A percentile compares a stretch with the other conserved stretches of the same genome.
Conservation (phyloP, 2,888 invertebrate genomes). For the Drosophila neutralis region DNA sequence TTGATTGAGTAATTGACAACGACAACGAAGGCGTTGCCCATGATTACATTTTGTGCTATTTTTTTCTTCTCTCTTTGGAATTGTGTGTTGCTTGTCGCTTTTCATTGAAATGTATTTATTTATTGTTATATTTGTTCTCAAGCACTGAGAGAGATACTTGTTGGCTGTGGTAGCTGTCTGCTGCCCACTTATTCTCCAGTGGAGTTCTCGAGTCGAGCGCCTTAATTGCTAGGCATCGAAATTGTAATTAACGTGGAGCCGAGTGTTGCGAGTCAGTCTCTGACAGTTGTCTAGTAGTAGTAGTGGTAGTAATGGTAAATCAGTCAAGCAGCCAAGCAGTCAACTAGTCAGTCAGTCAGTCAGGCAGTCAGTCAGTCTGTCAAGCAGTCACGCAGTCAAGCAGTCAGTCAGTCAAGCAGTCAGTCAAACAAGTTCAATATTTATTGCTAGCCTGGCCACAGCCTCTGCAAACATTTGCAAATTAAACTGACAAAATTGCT, state of each 20-base stretch:
- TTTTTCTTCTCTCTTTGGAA: not conserved
- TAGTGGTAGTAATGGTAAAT: not conserved
- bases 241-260: conserved; percentile 55
- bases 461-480: conserved; percentile 37
- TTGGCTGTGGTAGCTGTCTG: conserved; percentile 20
- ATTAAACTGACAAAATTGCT: conserved; percentile 41
- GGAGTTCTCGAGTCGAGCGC: conserved; percentile 36
- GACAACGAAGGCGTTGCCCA: conserved; percentile 45
- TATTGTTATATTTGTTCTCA: conserved; percentile 14
- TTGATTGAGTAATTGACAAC: conserved; percentile 70
- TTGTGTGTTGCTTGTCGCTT: conserved; percentile 13
- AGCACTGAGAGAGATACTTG: conserved; percentile 35
- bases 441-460: conserved; percentile 4
- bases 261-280: not conserved
- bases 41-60: conserved; percentile 46
- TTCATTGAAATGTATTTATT: conserved; percentile 40
- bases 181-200: conserved; percentile 41
- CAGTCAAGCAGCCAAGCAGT: conserved; percentile 7
- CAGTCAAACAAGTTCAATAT: conserved; percentile 1
- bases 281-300: conserved; percentile 4
- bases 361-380: conserved; percentile 9
- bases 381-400: conserved; percentile 1
- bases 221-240: conserved; percentile 60
- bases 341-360: conserved; percentile 1
- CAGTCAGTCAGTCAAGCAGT: not conserved